These are phyloP conservation scores for Myrmecophaga tridactyla DNA, from an alignment of 2,113 vertebrate genomes.

Conservation along the genomic window DNA sequence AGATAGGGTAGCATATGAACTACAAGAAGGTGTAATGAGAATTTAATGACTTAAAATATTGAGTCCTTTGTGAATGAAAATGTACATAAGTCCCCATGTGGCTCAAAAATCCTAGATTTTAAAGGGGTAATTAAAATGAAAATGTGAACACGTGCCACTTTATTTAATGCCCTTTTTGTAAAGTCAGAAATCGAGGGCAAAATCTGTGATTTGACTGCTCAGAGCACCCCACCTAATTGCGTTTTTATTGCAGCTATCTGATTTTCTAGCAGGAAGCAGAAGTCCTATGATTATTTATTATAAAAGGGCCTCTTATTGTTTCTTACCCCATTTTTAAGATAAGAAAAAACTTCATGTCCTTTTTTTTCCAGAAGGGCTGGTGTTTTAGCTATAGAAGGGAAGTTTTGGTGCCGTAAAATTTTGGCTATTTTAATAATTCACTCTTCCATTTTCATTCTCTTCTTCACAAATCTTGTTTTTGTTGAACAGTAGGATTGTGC, in stretches of 20 bases:
- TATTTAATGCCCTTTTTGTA: constrained; percentile 45
- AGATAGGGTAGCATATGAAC: background rate
- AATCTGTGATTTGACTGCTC: constrained; percentile 34
- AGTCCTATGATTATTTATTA: background rate
- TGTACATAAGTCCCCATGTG: constrained; percentile 23
- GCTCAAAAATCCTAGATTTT: constrained; percentile 45
- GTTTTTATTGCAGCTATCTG: constrained; percentile 6
- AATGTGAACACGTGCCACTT: constrained; percentile 57
- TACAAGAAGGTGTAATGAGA: constrained; percentile 37
- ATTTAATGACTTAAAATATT: constrained; percentile 62
- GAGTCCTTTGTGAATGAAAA: constrained; percentile 45
- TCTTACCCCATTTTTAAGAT: constrained; percentile 23
- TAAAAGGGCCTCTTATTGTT: constrained; percentile 1
- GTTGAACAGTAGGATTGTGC: background rate
- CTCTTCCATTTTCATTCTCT: background rate
- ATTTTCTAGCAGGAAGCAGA: constrained; percentile 33
- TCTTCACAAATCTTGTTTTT: background rate
- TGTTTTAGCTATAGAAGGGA: background rate
- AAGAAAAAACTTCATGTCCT: background rate
- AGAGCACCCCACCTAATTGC: background rate
- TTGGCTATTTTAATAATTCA: background rate
- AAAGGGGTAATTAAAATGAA: constrained; percentile 67
- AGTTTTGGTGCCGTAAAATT: background rate
- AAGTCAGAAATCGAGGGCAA: constrained; percentile 33
- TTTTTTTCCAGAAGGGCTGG: background rate